Conservation (phyloP, 2,888 invertebrate genomes). For the Dynastes tityus region DNA sequence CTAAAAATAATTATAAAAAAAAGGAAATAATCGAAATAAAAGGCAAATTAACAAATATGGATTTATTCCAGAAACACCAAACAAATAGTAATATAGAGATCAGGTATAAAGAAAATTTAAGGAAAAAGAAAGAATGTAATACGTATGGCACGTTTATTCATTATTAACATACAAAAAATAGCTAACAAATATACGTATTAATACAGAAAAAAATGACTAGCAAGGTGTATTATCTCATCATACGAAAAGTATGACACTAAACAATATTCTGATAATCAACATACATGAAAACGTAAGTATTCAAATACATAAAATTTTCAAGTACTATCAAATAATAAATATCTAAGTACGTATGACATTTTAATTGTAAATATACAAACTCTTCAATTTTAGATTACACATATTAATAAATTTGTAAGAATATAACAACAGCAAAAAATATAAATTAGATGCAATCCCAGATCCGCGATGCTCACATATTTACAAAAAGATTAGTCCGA, state of each 20-base stretch:
- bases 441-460: no score
- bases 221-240: conserved; percentile 37
- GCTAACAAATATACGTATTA: conserved; percentile 47
- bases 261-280: conserved; percentile 7
- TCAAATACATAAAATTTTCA: background rate
- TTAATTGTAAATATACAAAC: no score
- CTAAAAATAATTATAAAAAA: no score
- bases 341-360: conserved; percentile 10
- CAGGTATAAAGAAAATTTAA: background rate
- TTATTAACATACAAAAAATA: conserved; percentile 50
- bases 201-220: conserved; percentile 51
- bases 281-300: background rate
- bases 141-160: conserved; percentile 38
- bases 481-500: no score
- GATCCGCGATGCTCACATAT: no score
- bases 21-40: no score
- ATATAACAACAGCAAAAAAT: no score
- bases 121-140: background rate
- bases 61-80: no score
- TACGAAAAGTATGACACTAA: background rate
- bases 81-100: no score
- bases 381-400: no score
- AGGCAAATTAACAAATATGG: no score
- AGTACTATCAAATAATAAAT: background rate
- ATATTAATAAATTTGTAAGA: no score